Conservation (phyloP, 1,140 invertebrate genomes). For the Drosophila rhopaloa region DNA sequence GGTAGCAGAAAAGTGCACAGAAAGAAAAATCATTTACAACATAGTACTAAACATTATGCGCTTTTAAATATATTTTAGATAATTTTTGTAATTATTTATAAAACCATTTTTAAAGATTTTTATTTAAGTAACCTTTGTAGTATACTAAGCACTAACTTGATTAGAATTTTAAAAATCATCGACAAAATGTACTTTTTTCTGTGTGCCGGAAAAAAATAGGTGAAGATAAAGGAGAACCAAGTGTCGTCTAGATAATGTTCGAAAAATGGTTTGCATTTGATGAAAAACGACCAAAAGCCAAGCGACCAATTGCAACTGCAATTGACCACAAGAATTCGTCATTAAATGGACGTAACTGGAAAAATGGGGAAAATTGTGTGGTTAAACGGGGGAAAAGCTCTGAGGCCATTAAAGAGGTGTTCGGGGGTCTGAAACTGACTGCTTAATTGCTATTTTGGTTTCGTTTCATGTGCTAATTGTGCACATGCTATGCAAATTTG, state of each 20-base stretch:
- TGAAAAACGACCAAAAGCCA: conserved; percentile 15
- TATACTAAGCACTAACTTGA: too few relatives aligned
- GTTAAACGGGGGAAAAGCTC: neutral
- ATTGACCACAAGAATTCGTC: conserved; percentile 41
- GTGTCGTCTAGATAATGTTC: conserved; percentile 3
- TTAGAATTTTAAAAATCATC: too few relatives aligned
- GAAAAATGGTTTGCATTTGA: conserved; percentile 17
- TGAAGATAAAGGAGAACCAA: neutral
- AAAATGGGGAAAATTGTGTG: conserved; percentile 11
- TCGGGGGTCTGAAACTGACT: conserved; percentile 10
- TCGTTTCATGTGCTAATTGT: conserved; percentile 48
- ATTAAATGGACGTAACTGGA: conserved; percentile 20
- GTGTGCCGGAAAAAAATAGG: neutral
- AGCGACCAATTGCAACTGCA: conserved; percentile 24
- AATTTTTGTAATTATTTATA: neutral
- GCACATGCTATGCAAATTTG: conserved; percentile 38
- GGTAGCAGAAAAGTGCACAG: conserved; percentile 3
- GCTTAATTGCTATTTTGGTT: conserved; percentile 45
- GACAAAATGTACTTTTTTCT: too few relatives aligned
- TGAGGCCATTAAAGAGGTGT: too few relatives aligned
- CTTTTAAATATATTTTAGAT: neutral
- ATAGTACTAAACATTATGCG: too few relatives aligned
- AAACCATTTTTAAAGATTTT: too few relatives aligned
- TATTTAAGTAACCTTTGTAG: too few relatives aligned
- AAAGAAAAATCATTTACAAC: neutral